phyloP scores from a whole-genome alignment of 2,888 invertebrate species.

The Rapana venosa region DNA sequence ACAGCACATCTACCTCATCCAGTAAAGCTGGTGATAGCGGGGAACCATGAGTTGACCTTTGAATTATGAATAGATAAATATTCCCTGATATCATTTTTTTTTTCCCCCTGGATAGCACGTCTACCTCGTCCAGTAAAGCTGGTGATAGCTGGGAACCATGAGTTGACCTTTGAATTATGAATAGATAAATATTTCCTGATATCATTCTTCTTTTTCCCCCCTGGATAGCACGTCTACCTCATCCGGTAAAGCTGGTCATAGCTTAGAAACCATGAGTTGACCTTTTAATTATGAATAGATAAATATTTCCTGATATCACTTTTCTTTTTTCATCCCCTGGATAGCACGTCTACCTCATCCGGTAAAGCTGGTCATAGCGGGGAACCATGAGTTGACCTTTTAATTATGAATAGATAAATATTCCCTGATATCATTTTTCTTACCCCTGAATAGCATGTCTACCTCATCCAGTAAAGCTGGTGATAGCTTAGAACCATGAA shows the following conservation, averaged over 20 bases:
- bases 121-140: conserved; percentile 88
- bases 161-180: conserved; percentile 72
- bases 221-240: conserved; percentile 81
- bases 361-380: too few relatives aligned
- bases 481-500: too few relatives aligned
- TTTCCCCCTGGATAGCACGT: too few relatives aligned
- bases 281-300: conserved; percentile 25
- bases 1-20: conserved; percentile 83
- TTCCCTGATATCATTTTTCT: too few relatives aligned
- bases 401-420: conserved; percentile 8
- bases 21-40: conserved; percentile 89
- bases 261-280: conserved; percentile 89
- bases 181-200: too few relatives aligned
- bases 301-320: too few relatives aligned
- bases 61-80: conserved; percentile 1
- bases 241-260: conserved; percentile 88
- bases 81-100: too few relatives aligned
- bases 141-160: conserved; percentile 91
- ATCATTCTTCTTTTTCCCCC: too few relatives aligned
- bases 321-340: too few relatives aligned
- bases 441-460: too few relatives aligned
- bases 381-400: conserved; percentile 78
- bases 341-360: too few relatives aligned
- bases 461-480: too few relatives aligned
- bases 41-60: conserved; percentile 85